A percentile compares a stretch with the other conserved stretches of the same genome.
phyloP scores from a whole-genome alignment of 2,113 vertebrate species.

The Silurus asotus region DNA sequence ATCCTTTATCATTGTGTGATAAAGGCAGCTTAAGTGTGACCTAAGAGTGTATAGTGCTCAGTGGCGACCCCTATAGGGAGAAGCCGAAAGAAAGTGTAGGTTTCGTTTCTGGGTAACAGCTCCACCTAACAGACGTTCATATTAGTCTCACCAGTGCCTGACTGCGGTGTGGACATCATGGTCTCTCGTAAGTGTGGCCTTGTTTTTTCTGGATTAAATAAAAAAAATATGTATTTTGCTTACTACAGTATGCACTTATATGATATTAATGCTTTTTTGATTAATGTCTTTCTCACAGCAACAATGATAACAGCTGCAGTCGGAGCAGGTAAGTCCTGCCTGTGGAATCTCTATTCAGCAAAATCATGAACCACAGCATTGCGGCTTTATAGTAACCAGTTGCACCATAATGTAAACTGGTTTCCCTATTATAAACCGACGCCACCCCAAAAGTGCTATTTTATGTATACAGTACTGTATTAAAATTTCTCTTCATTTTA shows the following conservation, averaged over 20 bases:
- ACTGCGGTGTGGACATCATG: not conserved
- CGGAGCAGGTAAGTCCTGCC: constrained; percentile 1
- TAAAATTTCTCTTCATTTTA: no score
- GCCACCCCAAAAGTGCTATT: no score
- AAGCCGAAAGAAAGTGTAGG: not conserved
- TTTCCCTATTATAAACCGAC: no score
- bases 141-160: not conserved
- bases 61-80: no score
- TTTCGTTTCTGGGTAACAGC: constrained; percentile 2
- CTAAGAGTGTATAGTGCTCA: not conserved
- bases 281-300: not conserved
- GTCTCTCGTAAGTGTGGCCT: not conserved
- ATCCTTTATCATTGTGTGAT: not conserved
- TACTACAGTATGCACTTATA: not conserved
- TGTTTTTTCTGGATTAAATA: not conserved
- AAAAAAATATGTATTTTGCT: not conserved
- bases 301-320: not conserved
- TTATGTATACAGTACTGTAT: no score
- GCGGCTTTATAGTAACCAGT: not conserved
- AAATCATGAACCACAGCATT: not conserved
- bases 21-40: not conserved
- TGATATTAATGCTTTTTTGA: not conserved
- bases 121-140: not conserved
- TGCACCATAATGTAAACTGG: no score
- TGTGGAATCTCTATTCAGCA: not conserved